A percentile compares a stretch with the other conserved stretches of the same genome.
phyloP scores from a whole-genome alignment of 2,113 vertebrate genomes.

The Istiophorus platypterus region DNA sequence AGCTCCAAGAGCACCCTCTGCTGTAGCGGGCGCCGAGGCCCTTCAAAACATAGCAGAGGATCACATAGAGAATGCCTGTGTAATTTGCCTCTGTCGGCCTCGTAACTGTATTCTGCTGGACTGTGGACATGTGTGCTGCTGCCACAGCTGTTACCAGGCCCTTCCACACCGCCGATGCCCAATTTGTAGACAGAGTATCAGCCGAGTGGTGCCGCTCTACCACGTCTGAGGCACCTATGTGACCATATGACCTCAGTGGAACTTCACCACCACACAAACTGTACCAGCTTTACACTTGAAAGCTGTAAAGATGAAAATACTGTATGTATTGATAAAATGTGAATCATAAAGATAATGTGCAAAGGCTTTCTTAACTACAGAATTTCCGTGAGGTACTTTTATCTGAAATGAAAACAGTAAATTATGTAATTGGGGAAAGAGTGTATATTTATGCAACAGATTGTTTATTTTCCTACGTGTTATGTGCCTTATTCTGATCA shows the following conservation, averaged over 20 bases:
- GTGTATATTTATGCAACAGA: not conserved
- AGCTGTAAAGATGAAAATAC: not conserved
- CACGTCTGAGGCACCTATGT: slow-evolving; percentile 66
- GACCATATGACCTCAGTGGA: slow-evolving; percentile 26
- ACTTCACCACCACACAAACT: slow-evolving; percentile 11
- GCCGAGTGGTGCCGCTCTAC: slow-evolving; percentile 88
- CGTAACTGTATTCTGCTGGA: slow-evolving; percentile 87
- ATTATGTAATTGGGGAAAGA: not conserved
- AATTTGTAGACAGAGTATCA: slow-evolving; percentile 87
- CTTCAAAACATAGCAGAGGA: not conserved
- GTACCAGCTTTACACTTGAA: slow-evolving; percentile 4
- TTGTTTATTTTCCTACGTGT: slow-evolving; percentile 54
- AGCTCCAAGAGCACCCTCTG: not conserved
- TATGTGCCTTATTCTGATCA: slow-evolving; percentile 60
- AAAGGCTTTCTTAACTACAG: slow-evolving; percentile 5
- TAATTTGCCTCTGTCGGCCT: slow-evolving; percentile 85
- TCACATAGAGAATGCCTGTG: slow-evolving; percentile 70
- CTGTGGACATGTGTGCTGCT: slow-evolving; percentile 92
- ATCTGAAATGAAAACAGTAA: not conserved
- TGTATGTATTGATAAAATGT: slow-evolving; percentile 4
- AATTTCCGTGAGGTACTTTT: not conserved
- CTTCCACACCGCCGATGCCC: slow-evolving; percentile 86
- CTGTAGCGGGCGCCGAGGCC: not conserved
- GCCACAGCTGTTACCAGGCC: slow-evolving; percentile 87
- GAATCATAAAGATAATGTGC: not conserved